These are phyloP conservation scores for Harpalus rufipes DNA, from an alignment of 2,888 invertebrate species.

Conservation along the genomic window DNA sequence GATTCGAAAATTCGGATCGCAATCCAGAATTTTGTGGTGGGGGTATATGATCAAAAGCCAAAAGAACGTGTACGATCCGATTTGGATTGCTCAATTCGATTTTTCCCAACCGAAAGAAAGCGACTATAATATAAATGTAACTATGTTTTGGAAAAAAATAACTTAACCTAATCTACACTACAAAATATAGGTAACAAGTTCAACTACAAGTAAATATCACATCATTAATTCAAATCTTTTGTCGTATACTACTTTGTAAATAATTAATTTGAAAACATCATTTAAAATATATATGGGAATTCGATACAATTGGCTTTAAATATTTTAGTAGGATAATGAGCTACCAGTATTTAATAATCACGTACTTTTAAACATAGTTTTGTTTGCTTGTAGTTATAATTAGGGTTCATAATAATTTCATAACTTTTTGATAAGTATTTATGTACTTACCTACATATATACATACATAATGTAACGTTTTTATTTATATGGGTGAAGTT, in stretches of 20 bases:
- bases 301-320: background rate
- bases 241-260: background rate
- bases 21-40: no score
- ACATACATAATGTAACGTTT: no score
- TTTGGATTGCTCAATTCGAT: no score
- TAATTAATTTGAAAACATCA: background rate
- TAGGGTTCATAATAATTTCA: background rate
- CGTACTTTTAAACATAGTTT: background rate
- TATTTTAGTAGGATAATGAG: background rate
- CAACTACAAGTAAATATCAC: background rate
- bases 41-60: no score
- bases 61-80: no score
- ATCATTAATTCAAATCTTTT: background rate
- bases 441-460: no score
- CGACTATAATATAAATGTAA: no score
- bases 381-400: background rate
- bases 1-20: no score
- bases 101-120: no score
- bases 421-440: background rate
- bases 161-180: no score
- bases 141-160: no score
- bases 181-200: background rate
- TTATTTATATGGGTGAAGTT: no score
- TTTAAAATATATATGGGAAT: background rate
- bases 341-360: background rate